Evolutionary conservation across 2,888 invertebrate species (phyloP).

Genomic region (Cephus runcator): DNA sequence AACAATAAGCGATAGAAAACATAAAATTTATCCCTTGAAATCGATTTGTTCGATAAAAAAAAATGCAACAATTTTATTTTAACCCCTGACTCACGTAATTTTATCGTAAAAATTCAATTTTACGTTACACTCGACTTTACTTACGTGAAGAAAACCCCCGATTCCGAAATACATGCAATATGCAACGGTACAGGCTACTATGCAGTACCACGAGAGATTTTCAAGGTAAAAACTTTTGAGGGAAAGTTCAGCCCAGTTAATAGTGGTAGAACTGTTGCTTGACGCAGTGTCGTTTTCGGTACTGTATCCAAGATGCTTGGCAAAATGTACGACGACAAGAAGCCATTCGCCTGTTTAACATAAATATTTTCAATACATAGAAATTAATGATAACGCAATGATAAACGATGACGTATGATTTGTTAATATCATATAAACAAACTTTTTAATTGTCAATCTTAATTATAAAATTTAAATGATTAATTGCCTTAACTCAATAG

Average conservation of each 20-base stretch:
- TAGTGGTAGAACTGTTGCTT: slow-evolving; percentile 49
- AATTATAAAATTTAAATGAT: too few relatives aligned
- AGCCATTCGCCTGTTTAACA: slow-evolving; percentile 75
- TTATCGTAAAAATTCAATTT: neutral
- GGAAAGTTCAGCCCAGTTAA: slow-evolving; percentile 62
- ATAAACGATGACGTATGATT: too few relatives aligned
- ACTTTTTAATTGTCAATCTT: too few relatives aligned
- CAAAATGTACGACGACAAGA: slow-evolving; percentile 71
- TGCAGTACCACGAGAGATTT: slow-evolving; percentile 67
- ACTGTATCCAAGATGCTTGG: slow-evolving; percentile 67
- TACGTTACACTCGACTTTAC: slow-evolving; percentile 32
- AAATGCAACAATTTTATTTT: neutral
- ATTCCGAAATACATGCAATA: slow-evolving; percentile 72
- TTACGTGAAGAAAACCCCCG: slow-evolving; percentile 78
- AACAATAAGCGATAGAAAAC: slow-evolving; percentile 20
- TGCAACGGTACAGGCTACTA: slow-evolving; percentile 69
- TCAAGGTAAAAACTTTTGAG: slow-evolving; percentile 69
- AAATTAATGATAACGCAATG: neutral
- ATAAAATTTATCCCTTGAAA: too few relatives aligned
- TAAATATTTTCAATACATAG: neutral
- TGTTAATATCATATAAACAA: too few relatives aligned
- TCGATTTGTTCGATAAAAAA: too few relatives aligned
- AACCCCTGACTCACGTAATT: neutral
- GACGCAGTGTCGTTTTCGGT: slow-evolving; percentile 50
- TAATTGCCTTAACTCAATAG: too few relatives aligned